phyloP scores from a whole-genome alignment of 1,140 invertebrate species.

The Papilio xuthus region DNA sequence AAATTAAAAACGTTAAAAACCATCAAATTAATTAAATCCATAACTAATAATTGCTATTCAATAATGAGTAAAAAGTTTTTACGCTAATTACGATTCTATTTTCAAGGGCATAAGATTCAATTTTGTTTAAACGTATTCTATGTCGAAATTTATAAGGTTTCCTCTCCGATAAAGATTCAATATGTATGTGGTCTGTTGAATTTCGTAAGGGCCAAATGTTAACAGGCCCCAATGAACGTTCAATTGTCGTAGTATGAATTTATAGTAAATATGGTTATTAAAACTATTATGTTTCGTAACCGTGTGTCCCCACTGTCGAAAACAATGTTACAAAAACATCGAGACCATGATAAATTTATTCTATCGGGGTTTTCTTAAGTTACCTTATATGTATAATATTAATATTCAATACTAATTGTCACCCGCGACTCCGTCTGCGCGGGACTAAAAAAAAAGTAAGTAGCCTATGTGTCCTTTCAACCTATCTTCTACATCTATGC shows the following conservation, averaged over 20 bases:
- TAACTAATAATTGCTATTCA: background rate
- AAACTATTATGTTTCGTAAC: too few relatives aligned
- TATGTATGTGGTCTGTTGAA: background rate
- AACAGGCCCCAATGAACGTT: conserved; percentile 18
- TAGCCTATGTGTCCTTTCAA: too few relatives aligned
- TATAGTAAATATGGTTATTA: conserved; percentile 17
- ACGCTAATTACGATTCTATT: background rate
- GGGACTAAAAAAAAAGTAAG: too few relatives aligned
- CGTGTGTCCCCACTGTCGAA: too few relatives aligned
- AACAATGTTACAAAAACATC: too few relatives aligned
- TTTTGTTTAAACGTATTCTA: background rate
- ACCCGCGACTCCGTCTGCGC: too few relatives aligned
- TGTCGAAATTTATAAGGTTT: conserved; percentile 7
- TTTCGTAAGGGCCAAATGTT: conserved; percentile 36
- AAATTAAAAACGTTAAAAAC: background rate
- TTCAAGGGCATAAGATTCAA: background rate
- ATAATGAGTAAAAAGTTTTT: background rate
- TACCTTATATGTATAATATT: too few relatives aligned
- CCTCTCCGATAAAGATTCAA: background rate
- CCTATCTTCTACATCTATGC: too few relatives aligned
- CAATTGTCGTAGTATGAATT: conserved; percentile 20
- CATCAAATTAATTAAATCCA: background rate
- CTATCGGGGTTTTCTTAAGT: too few relatives aligned
- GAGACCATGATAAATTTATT: too few relatives aligned
- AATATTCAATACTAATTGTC: too few relatives aligned